Base-by-base conservation (phyloP, 2,888 invertebrate species). In the Heliconius ethilla region DNA sequence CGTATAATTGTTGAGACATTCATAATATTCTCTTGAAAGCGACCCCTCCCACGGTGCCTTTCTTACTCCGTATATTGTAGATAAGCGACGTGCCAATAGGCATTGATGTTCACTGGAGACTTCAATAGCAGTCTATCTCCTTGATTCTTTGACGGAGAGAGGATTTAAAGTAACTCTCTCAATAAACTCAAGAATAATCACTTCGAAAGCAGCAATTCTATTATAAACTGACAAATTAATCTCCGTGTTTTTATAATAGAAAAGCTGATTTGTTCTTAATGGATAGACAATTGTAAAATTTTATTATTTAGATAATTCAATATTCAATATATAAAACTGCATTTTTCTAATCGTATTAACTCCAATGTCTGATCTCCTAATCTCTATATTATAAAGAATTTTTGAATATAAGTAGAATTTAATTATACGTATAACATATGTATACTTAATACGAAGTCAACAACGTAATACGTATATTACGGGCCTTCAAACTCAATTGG, bases 71-170 rank as follows among this genome's bases (percentile, higher is more conserved):
- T 89, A 89, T 88, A 89, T 88, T 89, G 90, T 85, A 89, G 92
- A 92, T 93, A 93, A 93, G 89, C 91, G 92, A 92, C 92, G 89
- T 89, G 89, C 91, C 92, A 93, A 92, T 92, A 92, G 91, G 92
- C 91, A 92, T 92, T 93, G 91, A 93, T 90, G 92, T 89, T 92
- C 93, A 88, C 90, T 85, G 87, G 92, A 91, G 91, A 92, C 89
- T 91, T 92, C 90, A 91, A 93, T 92, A 88, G 90, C 88, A 89
- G 89, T 88, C 90, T 92, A 87, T 89, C 89, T 88, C 84, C 88
- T 89, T 87, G 85, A 90, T 91, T 91, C 91, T 91, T 90, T 88
- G 90, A 90, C 86, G 88, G 88, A 89, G 88, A 89, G 91, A 90
- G 88, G 90, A 91, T 92, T 91, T 91, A 88, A 89, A 89, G 87